Base-by-base conservation (phyloP, 2,113 vertebrate genomes). In the Syngnathus scovelli region DNA sequence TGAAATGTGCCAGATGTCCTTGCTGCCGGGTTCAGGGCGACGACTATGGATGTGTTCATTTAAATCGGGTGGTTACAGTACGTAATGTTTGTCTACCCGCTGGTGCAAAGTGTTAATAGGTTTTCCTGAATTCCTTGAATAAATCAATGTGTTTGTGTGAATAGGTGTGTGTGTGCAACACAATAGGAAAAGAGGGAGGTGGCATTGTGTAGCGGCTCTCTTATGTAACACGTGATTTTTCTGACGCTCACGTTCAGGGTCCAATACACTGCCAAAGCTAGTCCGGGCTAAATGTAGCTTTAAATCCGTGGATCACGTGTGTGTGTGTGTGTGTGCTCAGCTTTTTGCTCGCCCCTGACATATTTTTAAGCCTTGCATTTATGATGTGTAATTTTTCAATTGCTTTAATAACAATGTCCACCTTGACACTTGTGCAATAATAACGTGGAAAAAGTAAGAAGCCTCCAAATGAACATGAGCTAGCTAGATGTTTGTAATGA, bases 1-100 rank as follows among this genome's bases (percentile, higher is more conserved):
- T 85, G 83, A 83, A 82, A 78, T 68, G 74, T 85, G 78, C 84
- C 86, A 89, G 85, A 83, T 88, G 86, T 86, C 85, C 78, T 80
- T 83, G 78, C 79, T 65, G 55, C 55, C 67, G 67, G 76, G 71
- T 75, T 64, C 38, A 72, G 64, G 75, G 64, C 23, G 71, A 74
- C 48, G 71, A 75, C 48, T 74, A 61, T 70, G 68, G 63, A 33
- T 71, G 75, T 71, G 67, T 71, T 73, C 39, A 51, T 74, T 61
- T 75, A 39, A 61, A 52, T 72, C 55, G 68, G 64, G 66, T 59
- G 33, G 61, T 38, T 48, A 48, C n/a, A n/a, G n/a, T n/a, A n/a
- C n/a, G n/a, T n/a, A n/a, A n/a, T 79, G 70, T 67, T 69, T 63
- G 48, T 15, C 48, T 64, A 41, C 23, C 33, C 39, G 54, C 58